Evolutionary conservation across 37 sponge, comb jelly and placozoan species (phyloP).

Genomic region (Eunapius fragilis): DNA sequence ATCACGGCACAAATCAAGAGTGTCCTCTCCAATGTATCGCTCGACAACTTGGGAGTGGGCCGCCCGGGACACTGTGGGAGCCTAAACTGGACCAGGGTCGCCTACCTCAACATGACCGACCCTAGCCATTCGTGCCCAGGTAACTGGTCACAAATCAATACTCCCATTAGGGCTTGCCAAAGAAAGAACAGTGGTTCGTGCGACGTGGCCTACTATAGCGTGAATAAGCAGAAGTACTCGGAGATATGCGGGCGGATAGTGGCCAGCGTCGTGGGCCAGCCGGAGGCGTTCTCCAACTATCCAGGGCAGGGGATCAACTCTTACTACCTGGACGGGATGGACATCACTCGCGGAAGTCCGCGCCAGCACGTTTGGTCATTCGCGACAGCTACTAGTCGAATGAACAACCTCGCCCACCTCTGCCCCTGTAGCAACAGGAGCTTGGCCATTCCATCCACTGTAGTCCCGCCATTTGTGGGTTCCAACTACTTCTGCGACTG

Average conservation of each 20-base stretch:
- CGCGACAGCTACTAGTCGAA: background rate
- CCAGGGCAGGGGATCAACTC: background rate
- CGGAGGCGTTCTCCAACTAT: slow-evolving; percentile 1
- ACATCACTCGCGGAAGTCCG: slow-evolving; percentile 22
- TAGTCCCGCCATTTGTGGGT: slow-evolving; percentile 10
- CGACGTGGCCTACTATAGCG: background rate
- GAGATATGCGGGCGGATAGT: slow-evolving; percentile 28
- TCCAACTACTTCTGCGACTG: slow-evolving; percentile 23
- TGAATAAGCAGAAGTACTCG: background rate
- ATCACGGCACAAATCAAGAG: background rate
- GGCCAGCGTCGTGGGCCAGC: slow-evolving; percentile 2
- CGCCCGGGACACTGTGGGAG: background rate
- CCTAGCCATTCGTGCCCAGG: background rate
- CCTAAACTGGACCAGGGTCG: slow-evolving; percentile 1
- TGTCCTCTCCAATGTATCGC: background rate
- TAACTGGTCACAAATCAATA: background rate
- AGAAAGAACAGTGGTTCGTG: background rate
- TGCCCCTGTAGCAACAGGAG: background rate
- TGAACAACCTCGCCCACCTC: background rate
- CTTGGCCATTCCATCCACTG: background rate
- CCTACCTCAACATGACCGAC: slow-evolving; percentile 27
- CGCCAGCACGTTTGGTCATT: slow-evolving; percentile 38
- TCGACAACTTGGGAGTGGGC: background rate
- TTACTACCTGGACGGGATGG: slow-evolving; percentile 28
- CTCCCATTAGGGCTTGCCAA: slow-evolving; percentile 15